Conservation (phyloP, 2,888 invertebrate genomes). For the Euplagia quadripunctaria region DNA sequence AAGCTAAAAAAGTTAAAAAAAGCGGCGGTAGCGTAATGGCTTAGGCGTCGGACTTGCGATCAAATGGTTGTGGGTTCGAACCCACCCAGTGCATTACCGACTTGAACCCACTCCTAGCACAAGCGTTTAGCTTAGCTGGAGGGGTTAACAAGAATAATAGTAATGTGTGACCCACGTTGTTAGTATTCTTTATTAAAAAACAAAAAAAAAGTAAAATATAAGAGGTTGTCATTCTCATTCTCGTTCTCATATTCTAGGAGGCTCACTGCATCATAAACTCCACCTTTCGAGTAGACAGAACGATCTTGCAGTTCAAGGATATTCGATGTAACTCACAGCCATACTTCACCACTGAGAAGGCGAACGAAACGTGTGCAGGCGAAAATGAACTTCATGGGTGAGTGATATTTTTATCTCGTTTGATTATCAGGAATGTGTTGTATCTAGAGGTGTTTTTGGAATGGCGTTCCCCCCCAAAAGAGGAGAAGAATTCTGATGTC, state of each 20-base stretch:
- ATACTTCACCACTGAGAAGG: constrained; percentile 57
- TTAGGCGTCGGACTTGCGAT: too few relatives aligned
- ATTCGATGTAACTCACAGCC: constrained; percentile 68
- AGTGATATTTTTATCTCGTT: constrained; percentile 4
- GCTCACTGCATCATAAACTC: constrained; percentile 66
- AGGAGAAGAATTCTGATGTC: not conserved
- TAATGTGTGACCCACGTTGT: too few relatives aligned
- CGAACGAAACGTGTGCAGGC: constrained; percentile 47
- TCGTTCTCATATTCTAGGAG: constrained; percentile 59
- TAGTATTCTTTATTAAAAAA: too few relatives aligned
- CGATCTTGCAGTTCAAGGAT: constrained; percentile 66
- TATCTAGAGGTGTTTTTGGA: too few relatives aligned
- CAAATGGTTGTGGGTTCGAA: too few relatives aligned
- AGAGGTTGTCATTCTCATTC: not conserved
- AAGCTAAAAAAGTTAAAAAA: too few relatives aligned
- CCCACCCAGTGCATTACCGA: too few relatives aligned
- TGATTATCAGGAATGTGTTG: not conserved
- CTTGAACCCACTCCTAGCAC: too few relatives aligned
- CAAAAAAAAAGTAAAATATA: not conserved
- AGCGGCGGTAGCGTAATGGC: too few relatives aligned
- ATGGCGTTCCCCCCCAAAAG: not conserved
- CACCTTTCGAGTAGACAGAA: constrained; percentile 65
- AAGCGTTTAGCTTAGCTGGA: too few relatives aligned
- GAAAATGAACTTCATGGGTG: constrained; percentile 63
- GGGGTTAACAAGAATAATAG: too few relatives aligned